Evolutionary conservation across 2,113 vertebrate species (phyloP).

Genomic region (Kobus ellipsiprymnus): DNA sequence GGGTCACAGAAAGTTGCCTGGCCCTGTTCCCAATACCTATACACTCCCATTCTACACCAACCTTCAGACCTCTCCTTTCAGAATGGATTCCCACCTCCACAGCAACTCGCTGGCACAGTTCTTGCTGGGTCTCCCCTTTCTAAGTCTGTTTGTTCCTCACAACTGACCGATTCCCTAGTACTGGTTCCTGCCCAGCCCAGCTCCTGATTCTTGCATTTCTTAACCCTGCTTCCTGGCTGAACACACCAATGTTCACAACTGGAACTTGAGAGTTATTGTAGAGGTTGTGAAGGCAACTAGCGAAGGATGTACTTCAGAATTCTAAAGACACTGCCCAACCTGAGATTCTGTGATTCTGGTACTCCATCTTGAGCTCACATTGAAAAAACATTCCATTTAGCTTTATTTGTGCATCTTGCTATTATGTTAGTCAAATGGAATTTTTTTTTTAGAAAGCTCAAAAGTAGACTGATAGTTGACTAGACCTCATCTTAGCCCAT

Average conservation of each 20-base stretch:
- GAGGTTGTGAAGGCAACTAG: neutral
- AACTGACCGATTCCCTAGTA: neutral
- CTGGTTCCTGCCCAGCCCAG: neutral
- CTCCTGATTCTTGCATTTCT: neutral
- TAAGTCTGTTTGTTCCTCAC: neutral
- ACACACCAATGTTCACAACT: neutral
- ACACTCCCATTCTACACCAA: neutral
- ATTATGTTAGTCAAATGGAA: neutral
- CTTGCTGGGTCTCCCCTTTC: neutral
- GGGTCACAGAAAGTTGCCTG: neutral
- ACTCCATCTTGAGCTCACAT: neutral
- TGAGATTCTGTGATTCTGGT: neutral
- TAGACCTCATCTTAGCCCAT: neutral
- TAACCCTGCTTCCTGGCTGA: neutral
- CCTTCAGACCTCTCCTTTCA: neutral
- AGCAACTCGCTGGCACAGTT: neutral
- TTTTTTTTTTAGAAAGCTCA: neutral
- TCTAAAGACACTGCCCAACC: neutral
- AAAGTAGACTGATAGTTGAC: neutral
- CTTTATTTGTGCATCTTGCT: neutral
- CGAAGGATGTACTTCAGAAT: neutral
- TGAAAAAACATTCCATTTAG: neutral
- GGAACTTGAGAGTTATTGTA: neutral
- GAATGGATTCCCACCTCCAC: neutral
- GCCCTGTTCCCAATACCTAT: neutral